Evolutionary conservation across 2,888 invertebrate genomes (phyloP), one percentile per base, ranked within the genome.

Genomic region (Polyploca ridens): DNA sequence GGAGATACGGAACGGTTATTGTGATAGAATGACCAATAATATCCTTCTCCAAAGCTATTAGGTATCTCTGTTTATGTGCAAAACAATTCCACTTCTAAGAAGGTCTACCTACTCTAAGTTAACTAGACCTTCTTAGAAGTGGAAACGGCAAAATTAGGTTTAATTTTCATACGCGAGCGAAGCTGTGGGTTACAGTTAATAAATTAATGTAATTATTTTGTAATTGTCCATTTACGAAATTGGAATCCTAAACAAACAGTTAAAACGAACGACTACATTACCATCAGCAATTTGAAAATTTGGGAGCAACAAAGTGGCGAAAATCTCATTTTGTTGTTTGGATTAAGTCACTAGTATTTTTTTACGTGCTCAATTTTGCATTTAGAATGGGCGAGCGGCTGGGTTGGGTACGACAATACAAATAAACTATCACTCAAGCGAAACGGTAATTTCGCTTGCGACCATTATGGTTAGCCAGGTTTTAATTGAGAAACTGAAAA

Each of bases 391-490:
- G 54, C 19, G n/a, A n/a, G 7, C 54, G 54, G 54, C 35, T 19
- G 27, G 41, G 19, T 41, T 38, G 38, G 38, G 59, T 35, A 38
- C 35, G 16, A 41, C 16, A 16, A 60, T 61, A 61, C 16, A 61
- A 38, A 60, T 60, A 60, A 60, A 35, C 59, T 60, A 35, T 60
- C 59, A 60, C n/a, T 35, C 35, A 35, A 60, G 59, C 19, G 59
- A 16, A 60, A 35, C 59, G 16, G 35, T 16, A 14, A 60, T 60
- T 60, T 35, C 16, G 38, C 59, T 35, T 35, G 16, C 16, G 38
- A 38, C 19, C 59, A 38, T 60, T 60, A 60, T 35, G 27, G 33
- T 58, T 58, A 60, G 3, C 38, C 38, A 16, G 19, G 54, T 7
- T 33, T 60, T 60, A 60, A 60, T 60, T 60, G n/a, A 19, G 54